Percentiles rank a stretch among this genome's conserved stretches.
phyloP scores from a whole-genome alignment of 2,888 invertebrate species.

The Sussaba pulchella region DNA sequence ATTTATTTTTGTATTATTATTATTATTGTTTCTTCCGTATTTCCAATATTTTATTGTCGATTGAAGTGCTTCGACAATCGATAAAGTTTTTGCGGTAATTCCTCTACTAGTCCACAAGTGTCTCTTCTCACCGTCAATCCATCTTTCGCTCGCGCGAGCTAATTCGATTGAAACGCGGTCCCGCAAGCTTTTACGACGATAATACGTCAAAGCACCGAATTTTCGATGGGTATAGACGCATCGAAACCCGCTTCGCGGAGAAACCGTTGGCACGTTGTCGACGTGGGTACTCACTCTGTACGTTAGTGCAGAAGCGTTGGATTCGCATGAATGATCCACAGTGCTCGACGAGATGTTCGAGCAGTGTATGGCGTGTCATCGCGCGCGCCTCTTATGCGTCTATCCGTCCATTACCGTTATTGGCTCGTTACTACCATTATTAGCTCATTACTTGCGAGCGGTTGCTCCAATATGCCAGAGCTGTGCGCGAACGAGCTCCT shows the following conservation, averaged over 20 bases:
- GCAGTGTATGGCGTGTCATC: slow-evolving; percentile 50
- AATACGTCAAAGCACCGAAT: slow-evolving; percentile 57
- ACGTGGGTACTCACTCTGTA: background rate
- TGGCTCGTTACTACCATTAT: slow-evolving; percentile 77
- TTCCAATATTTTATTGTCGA: too few species aligned
- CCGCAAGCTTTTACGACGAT: slow-evolving; percentile 50
- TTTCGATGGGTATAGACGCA: slow-evolving; percentile 51
- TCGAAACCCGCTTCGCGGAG: slow-evolving; percentile 4
- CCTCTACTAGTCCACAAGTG: too few species aligned
- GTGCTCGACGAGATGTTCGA: slow-evolving; percentile 25
- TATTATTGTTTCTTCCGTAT: too few species aligned
- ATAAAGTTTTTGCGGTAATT: background rate
- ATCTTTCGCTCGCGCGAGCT: slow-evolving; percentile 36
- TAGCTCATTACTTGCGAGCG: slow-evolving; percentile 74
- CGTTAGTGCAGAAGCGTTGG: slow-evolving; percentile 22
- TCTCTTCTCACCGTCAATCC: slow-evolving; percentile 32
- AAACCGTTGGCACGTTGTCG: slow-evolving; percentile 14
- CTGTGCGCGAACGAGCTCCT: slow-evolving; percentile 22
- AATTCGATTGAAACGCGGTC: slow-evolving; percentile 56
- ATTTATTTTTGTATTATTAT: too few species aligned
- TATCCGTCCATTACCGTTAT: slow-evolving; percentile 78
- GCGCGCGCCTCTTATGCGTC: slow-evolving; percentile 35
- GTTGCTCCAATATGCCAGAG: slow-evolving; percentile 59
- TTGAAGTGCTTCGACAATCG: background rate
- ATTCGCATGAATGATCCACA: slow-evolving; percentile 53